These are phyloP conservation scores for Salmo trutta DNA, from an alignment of 2,797 vertebrate species.

Conservation along the genomic window DNA sequence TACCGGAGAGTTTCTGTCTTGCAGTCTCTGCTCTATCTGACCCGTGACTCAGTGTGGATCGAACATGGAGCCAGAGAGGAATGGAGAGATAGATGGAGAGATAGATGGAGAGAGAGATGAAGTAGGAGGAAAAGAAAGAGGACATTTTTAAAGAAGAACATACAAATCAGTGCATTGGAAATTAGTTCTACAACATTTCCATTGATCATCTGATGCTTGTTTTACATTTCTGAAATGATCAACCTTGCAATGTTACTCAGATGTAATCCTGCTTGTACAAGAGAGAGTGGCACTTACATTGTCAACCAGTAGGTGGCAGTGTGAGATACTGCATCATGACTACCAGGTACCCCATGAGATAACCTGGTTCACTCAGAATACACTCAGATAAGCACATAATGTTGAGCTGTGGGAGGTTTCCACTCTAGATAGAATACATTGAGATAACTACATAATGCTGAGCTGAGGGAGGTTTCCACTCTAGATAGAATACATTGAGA, in stretches of 20 bases:
- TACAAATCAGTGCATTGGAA: not conserved
- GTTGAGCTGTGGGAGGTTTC: conserved; percentile 36
- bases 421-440: conserved; percentile 23
- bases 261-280: not conserved
- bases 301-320: conserved; percentile 64
- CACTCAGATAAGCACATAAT: conserved; percentile 43
- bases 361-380: conserved; percentile 19
- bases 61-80: conserved; percentile 30
- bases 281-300: not conserved
- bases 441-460: conserved; percentile 46
- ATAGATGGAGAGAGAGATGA: not conserved
- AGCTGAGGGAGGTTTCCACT: conserved; percentile 33
- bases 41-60: not conserved
- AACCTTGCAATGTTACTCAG: not conserved
- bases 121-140: not conserved
- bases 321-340: conserved; percentile 26
- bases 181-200: not conserved
- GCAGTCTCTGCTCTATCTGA: not conserved
- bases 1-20: conserved; percentile 45
- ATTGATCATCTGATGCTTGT: not conserved
- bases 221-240: not conserved
- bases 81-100: conserved; percentile 1
- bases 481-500: conserved; percentile 27
- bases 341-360: not conserved
- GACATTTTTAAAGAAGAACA: not conserved